These are phyloP conservation scores for Apodemia duryi DNA, from an alignment of 2,888 invertebrate species.

Conservation along the genomic window DNA sequence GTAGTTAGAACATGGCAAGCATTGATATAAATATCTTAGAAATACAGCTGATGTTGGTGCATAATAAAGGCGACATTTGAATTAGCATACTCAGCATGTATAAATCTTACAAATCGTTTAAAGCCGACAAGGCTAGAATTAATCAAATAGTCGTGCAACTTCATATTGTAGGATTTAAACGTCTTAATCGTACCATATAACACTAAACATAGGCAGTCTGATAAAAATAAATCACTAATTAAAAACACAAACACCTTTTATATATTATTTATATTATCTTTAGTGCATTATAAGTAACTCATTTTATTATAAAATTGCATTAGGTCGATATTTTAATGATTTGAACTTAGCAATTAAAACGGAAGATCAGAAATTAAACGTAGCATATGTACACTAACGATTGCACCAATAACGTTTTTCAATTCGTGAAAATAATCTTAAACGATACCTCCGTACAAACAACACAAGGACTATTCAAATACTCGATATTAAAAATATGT, in stretches of 20 bases:
- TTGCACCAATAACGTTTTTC: background rate
- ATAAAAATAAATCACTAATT: slow-evolving; percentile 15
- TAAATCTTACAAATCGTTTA: background rate
- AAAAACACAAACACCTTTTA: slow-evolving; percentile 18
- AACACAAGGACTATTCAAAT: slow-evolving; percentile 6
- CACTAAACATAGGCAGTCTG: slow-evolving; percentile 9
- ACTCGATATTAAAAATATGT: slow-evolving; percentile 7
- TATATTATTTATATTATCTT: slow-evolving; percentile 21
- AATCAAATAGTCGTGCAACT: background rate
- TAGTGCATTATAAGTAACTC: slow-evolving; percentile 14
- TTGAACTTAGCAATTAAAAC: background rate
- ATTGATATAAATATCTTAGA: no score
- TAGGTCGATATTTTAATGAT: slow-evolving; percentile 6
- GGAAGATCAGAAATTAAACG: slow-evolving; percentile 10
- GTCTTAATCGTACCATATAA: background rate
- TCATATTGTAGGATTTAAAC: background rate
- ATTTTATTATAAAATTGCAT: slow-evolving; percentile 8
- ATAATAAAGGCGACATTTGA: no score
- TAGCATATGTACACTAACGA: background rate
- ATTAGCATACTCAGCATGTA: no score
- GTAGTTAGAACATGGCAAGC: no score
- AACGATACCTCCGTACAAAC: slow-evolving; percentile 9
- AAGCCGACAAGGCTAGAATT: background rate
- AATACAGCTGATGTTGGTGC: no score
- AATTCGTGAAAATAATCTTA: slow-evolving; percentile 1